Percentiles rank a stretch among this genome's conserved stretches.
These are phyloP conservation scores for Pentamera pediparva DNA, from an alignment of 53 echinoderm and acorn worm genomes.

Conservation along the genomic window DNA sequence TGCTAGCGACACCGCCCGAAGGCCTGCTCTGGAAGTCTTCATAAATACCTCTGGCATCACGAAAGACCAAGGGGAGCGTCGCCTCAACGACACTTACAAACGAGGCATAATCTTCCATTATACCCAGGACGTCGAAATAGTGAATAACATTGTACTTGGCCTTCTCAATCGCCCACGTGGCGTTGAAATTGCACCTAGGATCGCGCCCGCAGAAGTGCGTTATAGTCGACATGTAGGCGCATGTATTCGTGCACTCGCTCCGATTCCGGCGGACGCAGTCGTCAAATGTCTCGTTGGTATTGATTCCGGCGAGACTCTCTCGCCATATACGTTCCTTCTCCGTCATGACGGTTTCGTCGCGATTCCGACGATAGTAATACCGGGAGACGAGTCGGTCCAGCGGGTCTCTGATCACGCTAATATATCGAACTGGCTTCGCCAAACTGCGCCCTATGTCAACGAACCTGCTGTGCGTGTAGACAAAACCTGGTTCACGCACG, in stretches of 20 bases:
- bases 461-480: slow-evolving; percentile 1
- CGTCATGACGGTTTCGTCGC: neutral
- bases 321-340: neutral
- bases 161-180: neutral
- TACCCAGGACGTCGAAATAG: neutral
- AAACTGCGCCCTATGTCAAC: neutral
- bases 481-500: neutral
- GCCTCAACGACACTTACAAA: slow-evolving; percentile 3
- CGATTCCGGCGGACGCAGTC: slow-evolving; percentile 13
- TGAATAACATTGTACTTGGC: slow-evolving; percentile 9
- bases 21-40: neutral
- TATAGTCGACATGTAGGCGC: neutral
- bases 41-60: neutral
- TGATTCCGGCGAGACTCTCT: neutral
- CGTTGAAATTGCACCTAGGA: neutral
- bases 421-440: neutral
- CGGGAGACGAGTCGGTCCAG: neutral
- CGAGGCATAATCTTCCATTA: slow-evolving; percentile 19
- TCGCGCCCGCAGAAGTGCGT: slow-evolving; percentile 14
- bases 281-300: neutral
- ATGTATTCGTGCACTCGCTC: neutral
- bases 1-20: neutral
- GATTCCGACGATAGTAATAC: neutral
- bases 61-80: neutral
- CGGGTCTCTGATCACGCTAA: neutral